Conservation (phyloP, 1,140 invertebrate species). For the Calosoma granatense region DNA sequence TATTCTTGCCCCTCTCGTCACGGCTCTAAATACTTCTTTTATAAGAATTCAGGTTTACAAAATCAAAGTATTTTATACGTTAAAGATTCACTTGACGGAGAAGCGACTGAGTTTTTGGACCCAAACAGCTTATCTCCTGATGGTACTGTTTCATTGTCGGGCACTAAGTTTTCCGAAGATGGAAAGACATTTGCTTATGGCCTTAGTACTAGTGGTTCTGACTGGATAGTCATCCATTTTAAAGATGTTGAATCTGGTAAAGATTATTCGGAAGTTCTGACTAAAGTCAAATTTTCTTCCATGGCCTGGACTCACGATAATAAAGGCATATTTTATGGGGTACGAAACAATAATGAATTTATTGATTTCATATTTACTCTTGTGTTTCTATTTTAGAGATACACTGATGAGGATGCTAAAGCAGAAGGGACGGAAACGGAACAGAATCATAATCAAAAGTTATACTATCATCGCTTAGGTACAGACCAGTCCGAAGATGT, state of each 20-base stretch:
- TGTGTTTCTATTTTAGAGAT: constrained; percentile 34
- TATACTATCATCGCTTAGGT: constrained; percentile 86
- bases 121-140: constrained; percentile 88
- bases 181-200: constrained; percentile 85
- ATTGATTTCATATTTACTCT: background rate
- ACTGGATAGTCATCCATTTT: constrained; percentile 89
- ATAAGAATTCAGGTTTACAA: constrained; percentile 55
- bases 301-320: constrained; percentile 94
- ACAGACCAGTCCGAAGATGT: constrained; percentile 84
- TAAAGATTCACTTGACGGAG: constrained; percentile 68
- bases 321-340: constrained; percentile 90
- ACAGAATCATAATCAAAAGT: constrained; percentile 79
- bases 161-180: constrained; percentile 80
- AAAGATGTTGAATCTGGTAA: constrained; percentile 68
- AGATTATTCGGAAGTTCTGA: constrained; percentile 79
- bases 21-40: constrained; percentile 86
- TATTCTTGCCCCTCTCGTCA: constrained; percentile 77
- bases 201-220: constrained; percentile 84
- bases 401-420: constrained; percentile 67
- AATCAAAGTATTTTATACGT: constrained; percentile 80
- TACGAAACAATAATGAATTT: constrained; percentile 35
- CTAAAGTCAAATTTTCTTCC: constrained; percentile 84
- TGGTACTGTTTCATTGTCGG: constrained; percentile 80
- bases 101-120: constrained; percentile 86
- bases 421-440: constrained; percentile 86